Evolutionary conservation across 2,888 invertebrate species (phyloP), one percentile per base, ranked within the genome.

Genomic region (Aromia moschata): DNA sequence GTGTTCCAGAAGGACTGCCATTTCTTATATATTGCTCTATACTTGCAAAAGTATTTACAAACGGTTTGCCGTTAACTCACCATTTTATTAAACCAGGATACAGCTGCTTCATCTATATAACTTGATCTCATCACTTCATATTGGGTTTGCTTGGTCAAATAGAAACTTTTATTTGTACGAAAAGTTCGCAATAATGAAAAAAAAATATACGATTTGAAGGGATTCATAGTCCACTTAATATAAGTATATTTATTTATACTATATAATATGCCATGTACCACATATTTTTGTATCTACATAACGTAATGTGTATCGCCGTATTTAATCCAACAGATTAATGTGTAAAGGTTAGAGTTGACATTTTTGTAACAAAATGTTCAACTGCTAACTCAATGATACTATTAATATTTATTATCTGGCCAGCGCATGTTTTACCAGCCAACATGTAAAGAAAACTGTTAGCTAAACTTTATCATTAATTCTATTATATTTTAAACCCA

Each of bases 211-310:
- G n/a, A n/a, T n/a, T n/a, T n/a, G n/a, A 17, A 16, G 36, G 25
- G 14, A 25, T 38, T 25, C 11, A 25, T 38, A 49, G 20, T 30
- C 49, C 49, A 49, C 38, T 17, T 18, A 41, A 12, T 43, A 25
- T 43, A 43, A 25, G 20, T 49, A 49, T 38, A 49, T 49, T 49
- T 49, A 49, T 49, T 49, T 49, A 49, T 15, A 37, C 49, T 49
- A 49, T 30, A 49, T 38, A 15, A 38, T 12, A 37, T 37, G 47
- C 36, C 43, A 41, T 56, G 47, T 58, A 53, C 46, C 46, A 58
- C 53, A 58, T 58, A 53, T 58, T 53, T 58, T 58, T 58, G 52
- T 58, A 45, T 58, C 46, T 53, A 18, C 53, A 41, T 43, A 44
- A 43, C 36, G 44, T 53, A 56, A 33, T 53, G 46, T 53, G 47